Base-by-base conservation (phyloP, 2,797 vertebrate genomes). In the Ispidina picta region DNA sequence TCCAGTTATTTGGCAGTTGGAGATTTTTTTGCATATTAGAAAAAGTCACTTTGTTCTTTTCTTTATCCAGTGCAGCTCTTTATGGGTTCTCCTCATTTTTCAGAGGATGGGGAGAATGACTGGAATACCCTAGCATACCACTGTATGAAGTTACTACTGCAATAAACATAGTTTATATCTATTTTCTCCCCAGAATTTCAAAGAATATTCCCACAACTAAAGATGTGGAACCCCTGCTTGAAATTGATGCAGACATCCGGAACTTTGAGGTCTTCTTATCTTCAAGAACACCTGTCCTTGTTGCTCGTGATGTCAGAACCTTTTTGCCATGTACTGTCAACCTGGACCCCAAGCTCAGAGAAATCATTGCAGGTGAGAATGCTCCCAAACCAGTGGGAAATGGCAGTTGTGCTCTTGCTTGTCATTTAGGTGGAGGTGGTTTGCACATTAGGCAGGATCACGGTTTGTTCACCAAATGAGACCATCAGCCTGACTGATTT, bases 231-330 rank as follows among this genome's bases (percentile, higher is more conserved):
- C 99, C 99, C 4, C 98, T 99, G 52, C 98, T 99, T 93, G 99
- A 99, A 98, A 99, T 99, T 39, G 99, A 99, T 82, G 98, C 98
- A 35, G 99, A 99, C 63, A 97, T 98, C 18, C 97, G 99, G 18
- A 99, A 98, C 96, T 99, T 99, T 41, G 99, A 99, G 97, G 98
- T 99, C 21, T 99, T 99, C 94, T 96, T 99, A n/a, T 99, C 99
- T 18, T 99, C 99, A 2, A 96, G 99, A 60, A 99, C 99, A 2
- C 99, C 99, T 6, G 98, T 99, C 94, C 98, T 99, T 43, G 97
- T 98, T 3, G 97, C 98, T 48, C 97, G 99, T 52, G 99, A 99
- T 96, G 98, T 99, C 29, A 98, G 98, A 73, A 99, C 98, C 17
- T 99, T 99, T 93, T 96, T 99, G 90, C 99, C 99, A 6, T 99